phyloP scores from a whole-genome alignment of 2,797 vertebrate species.

The Eulemur coronatus region DNA sequence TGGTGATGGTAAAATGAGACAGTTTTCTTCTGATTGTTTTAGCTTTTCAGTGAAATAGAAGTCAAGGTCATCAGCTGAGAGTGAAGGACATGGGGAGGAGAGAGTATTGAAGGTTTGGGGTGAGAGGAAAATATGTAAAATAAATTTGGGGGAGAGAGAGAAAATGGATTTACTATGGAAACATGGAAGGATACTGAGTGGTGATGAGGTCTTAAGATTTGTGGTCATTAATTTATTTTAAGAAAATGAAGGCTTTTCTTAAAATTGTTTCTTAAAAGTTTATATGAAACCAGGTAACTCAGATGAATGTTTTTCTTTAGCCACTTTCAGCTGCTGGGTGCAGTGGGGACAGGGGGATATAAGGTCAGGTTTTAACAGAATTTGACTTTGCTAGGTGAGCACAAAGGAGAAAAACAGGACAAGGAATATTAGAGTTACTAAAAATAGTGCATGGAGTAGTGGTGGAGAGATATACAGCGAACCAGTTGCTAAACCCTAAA shows the following conservation, averaged over 20 bases:
- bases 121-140: constrained; percentile 10
- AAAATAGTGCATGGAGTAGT: background rate
- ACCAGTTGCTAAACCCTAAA: background rate
- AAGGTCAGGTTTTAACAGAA: background rate
- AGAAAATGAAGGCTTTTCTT: background rate
- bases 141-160: background rate
- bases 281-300: background rate
- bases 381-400: background rate
- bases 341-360: background rate
- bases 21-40: background rate
- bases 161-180: background rate
- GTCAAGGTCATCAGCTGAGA: background rate
- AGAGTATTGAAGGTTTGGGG: background rate
- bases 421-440: background rate
- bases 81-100: background rate
- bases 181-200: background rate
- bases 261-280: background rate
- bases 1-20: background rate
- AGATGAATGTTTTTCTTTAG: background rate
- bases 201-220: background rate
- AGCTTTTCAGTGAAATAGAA: background rate
- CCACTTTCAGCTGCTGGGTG: background rate
- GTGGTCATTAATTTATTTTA: constrained; percentile 2
- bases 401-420: background rate
- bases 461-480: background rate